Evolutionary conservation across 53 echinoderm and acorn worm species (phyloP).

Genomic region (Henricia sp.): DNA sequence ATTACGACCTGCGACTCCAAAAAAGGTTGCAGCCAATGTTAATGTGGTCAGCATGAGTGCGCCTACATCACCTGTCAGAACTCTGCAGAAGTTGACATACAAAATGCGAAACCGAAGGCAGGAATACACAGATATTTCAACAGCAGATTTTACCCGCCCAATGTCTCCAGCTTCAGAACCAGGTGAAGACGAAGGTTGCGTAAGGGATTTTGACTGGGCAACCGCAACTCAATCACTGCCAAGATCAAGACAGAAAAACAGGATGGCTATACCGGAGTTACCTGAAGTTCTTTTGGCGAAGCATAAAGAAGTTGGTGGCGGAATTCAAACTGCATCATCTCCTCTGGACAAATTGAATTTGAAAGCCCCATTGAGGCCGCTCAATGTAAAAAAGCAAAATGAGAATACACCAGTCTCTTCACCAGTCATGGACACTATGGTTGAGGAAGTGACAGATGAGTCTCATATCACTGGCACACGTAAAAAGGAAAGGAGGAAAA

Average conservation of each 20-base stretch:
- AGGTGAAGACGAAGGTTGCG: conserved; percentile 70
- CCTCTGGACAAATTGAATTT: conserved; percentile 75
- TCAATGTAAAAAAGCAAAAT: conserved; percentile 62
- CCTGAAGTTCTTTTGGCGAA: conserved; percentile 60
- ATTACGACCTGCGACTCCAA: conserved; percentile 28
- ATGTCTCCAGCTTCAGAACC: conserved; percentile 63
- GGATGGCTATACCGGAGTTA: conserved; percentile 63
- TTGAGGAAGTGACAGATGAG: conserved; percentile 37
- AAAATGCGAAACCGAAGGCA: conserved; percentile 69
- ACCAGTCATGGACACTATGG: conserved; percentile 49
- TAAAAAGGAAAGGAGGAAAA: conserved; percentile 73
- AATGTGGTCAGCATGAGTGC: conserved; percentile 67
- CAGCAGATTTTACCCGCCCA: conserved; percentile 46
- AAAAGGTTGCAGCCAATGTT: conserved; percentile 8
- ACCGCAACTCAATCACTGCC: conserved; percentile 45
- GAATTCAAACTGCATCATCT: conserved; percentile 47
- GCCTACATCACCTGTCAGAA: conserved; percentile 83
- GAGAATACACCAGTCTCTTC: conserved; percentile 30
- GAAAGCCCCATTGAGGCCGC: conserved; percentile 76
- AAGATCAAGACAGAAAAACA: conserved; percentile 50
- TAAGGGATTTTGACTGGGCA: conserved; percentile 61
- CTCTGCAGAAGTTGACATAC: conserved; percentile 78
- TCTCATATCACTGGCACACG: conserved; percentile 5
- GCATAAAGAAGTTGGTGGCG: conserved; percentile 44
- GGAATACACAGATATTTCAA: conserved; percentile 65